Conservation (phyloP, 2,888 invertebrate species). For the Bugula neritina region DNA sequence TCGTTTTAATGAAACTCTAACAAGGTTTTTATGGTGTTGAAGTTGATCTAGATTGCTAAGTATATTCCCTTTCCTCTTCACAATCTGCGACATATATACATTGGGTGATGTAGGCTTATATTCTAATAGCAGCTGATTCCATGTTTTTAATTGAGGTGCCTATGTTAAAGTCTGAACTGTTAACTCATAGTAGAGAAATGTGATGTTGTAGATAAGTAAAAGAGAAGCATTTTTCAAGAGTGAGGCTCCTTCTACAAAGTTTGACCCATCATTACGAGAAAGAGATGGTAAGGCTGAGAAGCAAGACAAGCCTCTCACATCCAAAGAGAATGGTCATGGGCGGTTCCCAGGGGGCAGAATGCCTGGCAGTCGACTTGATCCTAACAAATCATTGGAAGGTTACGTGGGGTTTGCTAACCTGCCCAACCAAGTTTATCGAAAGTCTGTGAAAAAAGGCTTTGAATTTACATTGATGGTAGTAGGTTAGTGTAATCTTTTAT, state of each 20-base stretch:
- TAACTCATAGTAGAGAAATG: no score
- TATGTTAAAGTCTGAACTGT: no score
- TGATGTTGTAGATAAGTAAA: constrained; percentile 34
- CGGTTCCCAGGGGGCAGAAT: no score
- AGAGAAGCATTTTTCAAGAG: constrained; percentile 46
- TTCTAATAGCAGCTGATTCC: no score
- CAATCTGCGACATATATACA: no score
- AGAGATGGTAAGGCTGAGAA: constrained; percentile 28
- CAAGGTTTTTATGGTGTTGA: no score
- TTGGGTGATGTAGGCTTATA: no score
- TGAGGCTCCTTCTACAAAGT: constrained; percentile 39
- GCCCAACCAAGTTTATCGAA: constrained; percentile 34
- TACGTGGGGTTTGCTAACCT: constrained; percentile 33
- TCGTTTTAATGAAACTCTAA: no score
- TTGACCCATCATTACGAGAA: constrained; percentile 34
- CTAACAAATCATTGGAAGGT: constrained; percentile 29
- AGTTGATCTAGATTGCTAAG: no score
- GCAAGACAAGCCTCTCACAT: neutral
- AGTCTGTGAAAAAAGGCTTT: constrained; percentile 32
- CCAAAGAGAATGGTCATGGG: constrained; percentile 1
- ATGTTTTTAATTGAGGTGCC: no score
- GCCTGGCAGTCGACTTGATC: constrained; percentile 12
- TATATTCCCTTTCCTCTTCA: no score
- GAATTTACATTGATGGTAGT: constrained; percentile 33
- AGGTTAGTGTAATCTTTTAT: constrained; percentile 29